A percentile compares a stretch with the other conserved stretches of the same genome.
Conservation (phyloP, 1,140 invertebrate genomes). For the Drosophila pallidifrons region DNA sequence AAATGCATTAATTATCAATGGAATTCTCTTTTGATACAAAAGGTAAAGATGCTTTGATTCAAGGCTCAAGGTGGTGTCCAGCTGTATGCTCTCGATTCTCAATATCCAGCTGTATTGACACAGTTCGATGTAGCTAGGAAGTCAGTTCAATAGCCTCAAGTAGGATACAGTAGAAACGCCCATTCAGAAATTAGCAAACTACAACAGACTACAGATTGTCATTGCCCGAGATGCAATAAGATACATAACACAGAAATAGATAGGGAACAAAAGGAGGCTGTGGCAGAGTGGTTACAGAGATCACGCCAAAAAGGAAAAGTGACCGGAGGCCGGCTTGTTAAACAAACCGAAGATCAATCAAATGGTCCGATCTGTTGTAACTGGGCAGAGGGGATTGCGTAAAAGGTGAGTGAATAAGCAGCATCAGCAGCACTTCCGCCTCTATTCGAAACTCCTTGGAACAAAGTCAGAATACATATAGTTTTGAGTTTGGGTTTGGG, state of each 20-base stretch:
- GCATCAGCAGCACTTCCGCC: conserved; percentile 58
- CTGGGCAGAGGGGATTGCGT: conserved; percentile 9
- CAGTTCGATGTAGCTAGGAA: background rate
- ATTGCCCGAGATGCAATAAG: conserved; percentile 38
- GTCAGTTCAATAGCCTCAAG: conserved; percentile 24
- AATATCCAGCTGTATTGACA: conserved; percentile 48
- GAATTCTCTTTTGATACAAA: background rate
- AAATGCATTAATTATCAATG: background rate
- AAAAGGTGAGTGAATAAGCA: conserved; percentile 24
- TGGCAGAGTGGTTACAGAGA: conserved; percentile 40
- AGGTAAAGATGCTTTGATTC: background rate
- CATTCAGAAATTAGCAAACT: conserved; percentile 26
- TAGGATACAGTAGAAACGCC: conserved; percentile 35
- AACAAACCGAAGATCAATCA: conserved; percentile 72
- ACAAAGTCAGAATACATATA: conserved; percentile 34
- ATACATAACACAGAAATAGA: too few species aligned
- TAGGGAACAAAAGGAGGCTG: conserved; percentile 13
- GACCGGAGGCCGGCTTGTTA: conserved; percentile 55
- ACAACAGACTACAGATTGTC: conserved; percentile 25
- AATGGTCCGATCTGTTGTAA: conserved; percentile 16
- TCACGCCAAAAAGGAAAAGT: conserved; percentile 63
- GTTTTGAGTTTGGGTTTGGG: conserved; percentile 1
- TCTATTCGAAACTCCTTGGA: conserved; percentile 47
- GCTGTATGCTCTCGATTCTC: background rate
- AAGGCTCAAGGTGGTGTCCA: background rate